Conservation (phyloP, 2,113 vertebrate species). For the Paradoxurus hermaphroditus region DNA sequence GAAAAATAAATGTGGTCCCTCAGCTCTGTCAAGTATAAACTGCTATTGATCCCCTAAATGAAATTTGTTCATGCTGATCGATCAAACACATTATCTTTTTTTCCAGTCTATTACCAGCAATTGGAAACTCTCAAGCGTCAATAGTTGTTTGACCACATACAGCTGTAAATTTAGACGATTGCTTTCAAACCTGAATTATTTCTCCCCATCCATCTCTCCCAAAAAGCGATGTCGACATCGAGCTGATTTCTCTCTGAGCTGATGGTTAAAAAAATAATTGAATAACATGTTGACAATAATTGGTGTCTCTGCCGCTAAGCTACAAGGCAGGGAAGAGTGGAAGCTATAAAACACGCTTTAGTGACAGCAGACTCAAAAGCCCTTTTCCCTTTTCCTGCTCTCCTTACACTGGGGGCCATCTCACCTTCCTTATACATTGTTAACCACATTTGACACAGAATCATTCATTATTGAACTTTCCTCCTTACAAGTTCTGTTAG, state of each 20-base stretch:
- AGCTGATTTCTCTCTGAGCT: constrained; percentile 53
- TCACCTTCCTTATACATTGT: neutral
- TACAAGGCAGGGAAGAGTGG: rapidly evolving
- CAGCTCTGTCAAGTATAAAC: constrained; percentile 98
- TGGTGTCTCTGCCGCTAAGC: neutral
- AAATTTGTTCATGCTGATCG: constrained; percentile 99
- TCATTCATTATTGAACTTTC: neutral
- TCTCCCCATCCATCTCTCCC: constrained; percentile 51
- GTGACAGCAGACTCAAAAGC: neutral
- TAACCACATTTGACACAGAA: constrained; percentile 14
- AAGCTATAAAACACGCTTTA: neutral
- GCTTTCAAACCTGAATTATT: constrained; percentile 66
- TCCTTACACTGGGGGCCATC: rapidly evolving
- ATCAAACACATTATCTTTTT: constrained; percentile 99
- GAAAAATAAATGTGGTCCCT: constrained; percentile 96
- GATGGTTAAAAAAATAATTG: constrained; percentile 64
- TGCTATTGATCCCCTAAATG: constrained; percentile 99
- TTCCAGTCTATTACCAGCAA: constrained; percentile 96
- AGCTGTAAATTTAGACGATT: constrained; percentile 84
- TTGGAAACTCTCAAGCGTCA: constrained; percentile 92
- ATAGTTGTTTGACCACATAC: constrained; percentile 90
- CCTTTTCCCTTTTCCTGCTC: neutral
- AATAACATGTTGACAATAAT: constrained; percentile 11
- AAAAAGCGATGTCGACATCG: constrained; percentile 25
- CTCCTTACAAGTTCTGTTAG: neutral